Evolutionary conservation across 2,888 invertebrate species (phyloP), one percentile per base, ranked within the genome.

Genomic region (Hirtodrosophila trivittata): DNA sequence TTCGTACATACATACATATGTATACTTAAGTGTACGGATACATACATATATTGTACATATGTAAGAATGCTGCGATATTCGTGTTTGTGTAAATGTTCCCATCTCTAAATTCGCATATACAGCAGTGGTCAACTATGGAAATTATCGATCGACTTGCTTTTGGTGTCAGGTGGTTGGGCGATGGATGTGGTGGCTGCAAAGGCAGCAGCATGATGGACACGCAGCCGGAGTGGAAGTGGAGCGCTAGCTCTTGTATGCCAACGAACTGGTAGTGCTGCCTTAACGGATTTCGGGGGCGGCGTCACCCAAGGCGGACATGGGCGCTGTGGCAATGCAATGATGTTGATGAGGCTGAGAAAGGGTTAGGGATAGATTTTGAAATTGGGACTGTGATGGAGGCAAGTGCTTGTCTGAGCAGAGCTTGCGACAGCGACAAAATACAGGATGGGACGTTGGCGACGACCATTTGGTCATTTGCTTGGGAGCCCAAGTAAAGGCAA

Each of bases 141-240:
- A 89, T 89, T 90, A 90, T 90, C 89, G 90, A 90, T 90, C 89
- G 89, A 88, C 84, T 85, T 89, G 88, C 88, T 88, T 89, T 89
- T 85, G 86, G 84, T 86, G 86, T 89, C 86, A 86, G 86, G 82
- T 87, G 89, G 86, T 87, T 76, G 85, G 86, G 77, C 76, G 73
- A 82, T 80, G 76, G 70, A 86, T 73, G 77, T 68, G 76, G 65
- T 72, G 80, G 68, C 71, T 74, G 66, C 49, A n/a, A n/a, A n/a
- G n/a, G n/a, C n/a, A 46, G 64, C 73, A 67, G 47, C 75, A 67
- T 77, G 85, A 85, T 82, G 83, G 82, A 82, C 87, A 81, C 77
- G 78, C 77, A 75, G 73, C 60, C 66, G 70, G 32, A 58, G 47
- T 66, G 60, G 59, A 72, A 65, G 56, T 56, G 51, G 64, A 59